A percentile compares a stretch with the other conserved stretches of the same genome.
Evolutionary conservation across 1,140 invertebrate genomes (phyloP).

Genomic region (Portunus trituberculatus): DNA sequence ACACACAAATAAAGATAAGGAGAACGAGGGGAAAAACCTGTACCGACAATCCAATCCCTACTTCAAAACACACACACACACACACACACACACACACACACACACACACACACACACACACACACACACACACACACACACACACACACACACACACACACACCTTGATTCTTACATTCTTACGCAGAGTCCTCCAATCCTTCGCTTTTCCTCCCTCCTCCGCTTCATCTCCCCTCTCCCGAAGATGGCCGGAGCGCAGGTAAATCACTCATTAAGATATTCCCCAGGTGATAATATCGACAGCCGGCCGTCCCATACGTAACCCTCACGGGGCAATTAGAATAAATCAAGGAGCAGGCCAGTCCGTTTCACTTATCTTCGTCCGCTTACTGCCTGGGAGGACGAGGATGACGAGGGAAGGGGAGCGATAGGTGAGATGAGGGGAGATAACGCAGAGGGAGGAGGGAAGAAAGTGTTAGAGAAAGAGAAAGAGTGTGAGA

Average conservation of each 20-base stretch:
- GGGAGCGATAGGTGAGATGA: neutral
- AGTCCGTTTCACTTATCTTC: conserved; percentile 48
- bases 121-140: too few relatives aligned
- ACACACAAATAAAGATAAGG: neutral
- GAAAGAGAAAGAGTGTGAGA: too few relatives aligned
- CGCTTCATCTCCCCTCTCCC: neutral
- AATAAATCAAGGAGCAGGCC: conserved; percentile 40
- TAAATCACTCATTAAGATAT: conserved; percentile 47
- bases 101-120: too few relatives aligned
- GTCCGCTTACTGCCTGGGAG: neutral
- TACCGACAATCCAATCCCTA: neutral
- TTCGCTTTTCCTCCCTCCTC: neutral
- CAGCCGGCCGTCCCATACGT: conserved; percentile 7
- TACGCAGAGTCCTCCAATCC: neutral
- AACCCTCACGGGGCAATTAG: conserved; percentile 35
- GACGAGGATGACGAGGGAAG: neutral
- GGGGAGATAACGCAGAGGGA: neutral
- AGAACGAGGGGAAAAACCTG: neutral
- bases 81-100: too few relatives aligned
- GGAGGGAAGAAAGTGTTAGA: neutral
- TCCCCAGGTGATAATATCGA: conserved; percentile 54
- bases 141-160: too few relatives aligned
- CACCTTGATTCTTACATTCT: too few relatives aligned
- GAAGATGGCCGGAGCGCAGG: neutral
- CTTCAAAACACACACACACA: neutral